phyloP scores from a whole-genome alignment of 2,888 invertebrate genomes.

The Eretmocerus hayati region DNA sequence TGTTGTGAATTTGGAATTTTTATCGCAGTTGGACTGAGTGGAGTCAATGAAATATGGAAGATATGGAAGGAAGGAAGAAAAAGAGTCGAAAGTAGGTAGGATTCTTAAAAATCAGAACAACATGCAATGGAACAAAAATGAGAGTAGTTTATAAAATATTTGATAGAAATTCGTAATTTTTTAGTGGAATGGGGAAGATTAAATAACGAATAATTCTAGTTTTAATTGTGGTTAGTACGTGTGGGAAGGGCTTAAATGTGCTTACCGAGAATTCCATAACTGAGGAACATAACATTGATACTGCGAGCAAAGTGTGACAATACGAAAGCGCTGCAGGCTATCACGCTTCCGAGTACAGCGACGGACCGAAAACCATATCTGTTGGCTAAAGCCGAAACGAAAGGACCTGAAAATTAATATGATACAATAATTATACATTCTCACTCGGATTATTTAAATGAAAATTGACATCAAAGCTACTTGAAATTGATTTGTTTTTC shows the following conservation, averaged over 20 bases:
- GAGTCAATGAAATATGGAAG: not conserved
- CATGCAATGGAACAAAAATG: no score
- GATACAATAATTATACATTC: not conserved
- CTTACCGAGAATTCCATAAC: constrained; percentile 73
- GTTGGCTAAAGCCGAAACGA: constrained; percentile 89
- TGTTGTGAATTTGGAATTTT: not conserved
- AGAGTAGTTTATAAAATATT: no score
- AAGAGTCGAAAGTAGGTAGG: no score
- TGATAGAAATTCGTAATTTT: no score
- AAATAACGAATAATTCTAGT: no score
- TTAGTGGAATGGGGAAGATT: no score
- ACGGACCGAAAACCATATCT: constrained; percentile 86
- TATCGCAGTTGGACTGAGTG: not conserved
- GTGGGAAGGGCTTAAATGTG: not conserved
- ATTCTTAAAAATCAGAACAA: no score
- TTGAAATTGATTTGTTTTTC: no score
- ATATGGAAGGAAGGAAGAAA: not conserved
- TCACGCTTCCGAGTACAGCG: constrained; percentile 73
- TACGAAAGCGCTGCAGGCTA: constrained; percentile 64
- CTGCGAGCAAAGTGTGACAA: constrained; percentile 66
- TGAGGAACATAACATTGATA: constrained; percentile 67
- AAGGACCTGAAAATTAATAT: constrained; percentile 78
- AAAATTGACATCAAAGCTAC: no score
- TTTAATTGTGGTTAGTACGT: not conserved
- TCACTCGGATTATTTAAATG: no score